Evolutionary conservation across 2,888 invertebrate genomes (phyloP).

Genomic region (Choristoneura rosaceana): DNA sequence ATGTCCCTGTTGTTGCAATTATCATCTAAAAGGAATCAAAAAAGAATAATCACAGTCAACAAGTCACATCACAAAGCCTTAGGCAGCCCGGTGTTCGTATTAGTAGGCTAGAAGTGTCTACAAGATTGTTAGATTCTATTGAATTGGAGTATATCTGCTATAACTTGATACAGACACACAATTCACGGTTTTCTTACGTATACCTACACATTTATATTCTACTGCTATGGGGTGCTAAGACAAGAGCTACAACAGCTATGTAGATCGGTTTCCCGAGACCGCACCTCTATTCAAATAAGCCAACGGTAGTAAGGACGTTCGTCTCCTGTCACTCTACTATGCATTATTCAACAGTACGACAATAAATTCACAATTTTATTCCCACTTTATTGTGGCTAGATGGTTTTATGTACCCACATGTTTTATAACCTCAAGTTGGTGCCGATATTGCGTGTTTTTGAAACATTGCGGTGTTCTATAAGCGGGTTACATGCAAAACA

Average conservation of each 20-base stretch:
- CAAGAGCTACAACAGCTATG: conserved; percentile 1
- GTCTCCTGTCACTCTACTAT: conserved; percentile 33
- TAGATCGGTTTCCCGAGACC: conserved; percentile 8
- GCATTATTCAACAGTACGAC: conserved; percentile 39
- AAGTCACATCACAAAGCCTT: too few species aligned
- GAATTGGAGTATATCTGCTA: too few species aligned
- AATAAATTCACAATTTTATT: conserved; percentile 41
- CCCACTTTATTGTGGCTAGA: conserved; percentile 34
- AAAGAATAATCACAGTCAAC: too few species aligned
- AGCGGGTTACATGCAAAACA: background rate
- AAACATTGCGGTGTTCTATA: conserved; percentile 1
- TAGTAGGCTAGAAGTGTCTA: too few species aligned
- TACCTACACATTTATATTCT: too few species aligned
- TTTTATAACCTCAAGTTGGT: conserved; percentile 12
- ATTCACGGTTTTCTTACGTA: too few species aligned
- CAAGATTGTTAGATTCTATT: too few species aligned
- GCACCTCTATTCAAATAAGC: conserved; percentile 35
- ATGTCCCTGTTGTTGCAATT: too few species aligned
- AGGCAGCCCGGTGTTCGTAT: too few species aligned
- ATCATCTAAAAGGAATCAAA: too few species aligned
- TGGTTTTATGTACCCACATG: conserved; percentile 25
- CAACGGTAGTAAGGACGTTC: conserved; percentile 19
- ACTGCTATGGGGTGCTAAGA: background rate
- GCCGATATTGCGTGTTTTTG: conserved; percentile 26
- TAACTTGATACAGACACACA: too few species aligned